Base-by-base conservation (phyloP, 53 echinoderm and acorn worm genomes). In the Temnopleurus reevesii region DNA sequence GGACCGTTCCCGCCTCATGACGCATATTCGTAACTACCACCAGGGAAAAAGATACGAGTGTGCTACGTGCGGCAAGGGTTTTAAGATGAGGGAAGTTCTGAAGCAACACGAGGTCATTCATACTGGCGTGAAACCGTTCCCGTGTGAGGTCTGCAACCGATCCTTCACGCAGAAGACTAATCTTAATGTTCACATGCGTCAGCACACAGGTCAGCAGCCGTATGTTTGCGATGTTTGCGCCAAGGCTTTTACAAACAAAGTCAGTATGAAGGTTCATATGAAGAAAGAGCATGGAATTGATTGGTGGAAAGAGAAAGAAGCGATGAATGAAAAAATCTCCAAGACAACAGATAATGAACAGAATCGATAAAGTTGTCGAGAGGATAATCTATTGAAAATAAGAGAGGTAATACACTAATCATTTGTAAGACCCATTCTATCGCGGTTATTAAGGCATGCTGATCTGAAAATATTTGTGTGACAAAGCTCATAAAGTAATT, bases 201-300 rank as follows among this genome's bases (percentile, higher is more conserved):
- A 92, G 41, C 94, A 94, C 66, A 89, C 94, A 1, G 94, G 94
- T 19, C 45, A 76, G n/a, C 92, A 94, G 81, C 94, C 94, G 10
- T 94, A 92, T 34, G 80, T 59, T 45, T 94, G 94, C 49, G 66
- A 94, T 12, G 9, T 90, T 45, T 94, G 94, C 49, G 45, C 34
- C 36, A 60, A 77, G 29, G 77, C 91, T 4, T 94, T 91, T 53
- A 90, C 92, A 5, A 92, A 94, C 55, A 94, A 94, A 24, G 92
- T 94, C 61, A 92, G 92, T 60, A 38, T 94, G 61, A 94, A 94
- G 71, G 89, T 53, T 49, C 94, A 94, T 53, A 86, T 92, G 85
- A 94, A 92, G 89, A 94, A 92, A 49, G 41, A 59, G 28, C 94
- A 94, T 55, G 89, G 89, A 1, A 92, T 94, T 53, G 94, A 94